Percentiles rank a stretch among this genome's conserved stretches.
Conservation (phyloP, 1,140 invertebrate species). For the Papilio aristodemus region DNA sequence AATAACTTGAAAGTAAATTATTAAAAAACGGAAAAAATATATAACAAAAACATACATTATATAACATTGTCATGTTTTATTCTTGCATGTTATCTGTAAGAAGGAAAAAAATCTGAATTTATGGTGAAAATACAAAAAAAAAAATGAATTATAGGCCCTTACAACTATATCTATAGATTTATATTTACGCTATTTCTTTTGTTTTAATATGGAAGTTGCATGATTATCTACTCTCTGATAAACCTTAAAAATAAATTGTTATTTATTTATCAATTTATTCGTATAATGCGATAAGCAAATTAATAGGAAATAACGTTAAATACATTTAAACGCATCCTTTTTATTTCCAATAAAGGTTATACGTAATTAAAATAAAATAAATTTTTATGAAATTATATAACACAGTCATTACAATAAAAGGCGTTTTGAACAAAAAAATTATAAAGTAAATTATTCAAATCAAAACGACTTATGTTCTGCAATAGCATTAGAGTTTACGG, state of each 20-base stretch:
- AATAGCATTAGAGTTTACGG: neutral
- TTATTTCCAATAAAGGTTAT: neutral
- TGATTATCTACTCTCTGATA: conserved; percentile 7
- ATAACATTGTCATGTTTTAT: conserved; percentile 8
- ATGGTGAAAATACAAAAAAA: neutral
- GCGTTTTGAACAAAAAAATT: too few relatives aligned
- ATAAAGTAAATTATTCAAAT: too few relatives aligned
- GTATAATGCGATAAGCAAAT: neutral
- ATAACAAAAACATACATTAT: conserved; percentile 15
- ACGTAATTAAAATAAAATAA: neutral
- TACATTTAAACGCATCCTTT: neutral
- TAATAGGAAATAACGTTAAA: too few relatives aligned
- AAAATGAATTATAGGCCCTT: neutral
- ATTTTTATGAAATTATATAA: neutral
- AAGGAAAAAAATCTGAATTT: neutral
- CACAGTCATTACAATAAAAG: too few relatives aligned
- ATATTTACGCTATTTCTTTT: conserved; percentile 4
- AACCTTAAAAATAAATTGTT: neutral
- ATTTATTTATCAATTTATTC: neutral
- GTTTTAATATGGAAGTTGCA: conserved; percentile 1
- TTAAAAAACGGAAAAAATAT: conserved; percentile 10
- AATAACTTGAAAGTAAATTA: neutral
- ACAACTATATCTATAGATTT: conserved; percentile 12
- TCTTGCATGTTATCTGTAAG: neutral
- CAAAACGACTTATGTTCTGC: too few relatives aligned